Evolutionary conservation across 2,113 vertebrate genomes (phyloP), one percentile per base, ranked within the genome.

Genomic region (Megaceryle torquata): DNA sequence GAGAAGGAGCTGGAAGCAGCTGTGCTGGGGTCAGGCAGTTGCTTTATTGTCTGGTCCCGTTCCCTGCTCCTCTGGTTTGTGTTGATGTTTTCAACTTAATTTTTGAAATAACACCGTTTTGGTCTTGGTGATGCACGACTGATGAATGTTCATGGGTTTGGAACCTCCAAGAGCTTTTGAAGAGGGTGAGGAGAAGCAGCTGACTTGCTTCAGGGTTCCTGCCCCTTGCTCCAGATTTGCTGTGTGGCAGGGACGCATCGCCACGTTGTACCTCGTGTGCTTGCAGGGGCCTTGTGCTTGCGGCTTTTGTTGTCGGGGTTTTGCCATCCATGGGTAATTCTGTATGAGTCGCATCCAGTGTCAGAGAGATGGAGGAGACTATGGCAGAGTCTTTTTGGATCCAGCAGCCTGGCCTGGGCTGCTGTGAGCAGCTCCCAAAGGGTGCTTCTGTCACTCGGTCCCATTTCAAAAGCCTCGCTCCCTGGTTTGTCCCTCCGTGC

Each of bases 191-290:
- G 56, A 6, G 4, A 57, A 20, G 31, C 11, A 4, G 15, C 16
- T 80, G 63, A 9, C 54, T 21, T 11, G 24, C 39, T 65, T 37
- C 69, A 11, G 68, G 70, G 64, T 21, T 53, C 48, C 1, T 5
- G 10, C 59, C 74, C n/a, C 50, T 85, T 4, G 22, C 79, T 28
- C 48, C 0, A 12, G 39, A 6, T 59, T 50, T 2, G 39, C 48
- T 15, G 7, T 1, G 0, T 8, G 2, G 6, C 51, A 43, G 28
- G 64, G 41, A 59, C 0, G 0, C 5, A 11, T 15, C 48, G 8
- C 41, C 37, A 2, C 2, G 0, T 10, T 2, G 7, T 2, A 7
- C 60, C 41, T 84, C 5, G 0, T 4, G 48, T 70, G 41, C 15
- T 24, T 15, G 14, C 39, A 4, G 64, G 33, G 18, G 13, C 33